Evolutionary conservation across 2,888 invertebrate species (phyloP).

Genomic region (Acanthoscelides obtectus): DNA sequence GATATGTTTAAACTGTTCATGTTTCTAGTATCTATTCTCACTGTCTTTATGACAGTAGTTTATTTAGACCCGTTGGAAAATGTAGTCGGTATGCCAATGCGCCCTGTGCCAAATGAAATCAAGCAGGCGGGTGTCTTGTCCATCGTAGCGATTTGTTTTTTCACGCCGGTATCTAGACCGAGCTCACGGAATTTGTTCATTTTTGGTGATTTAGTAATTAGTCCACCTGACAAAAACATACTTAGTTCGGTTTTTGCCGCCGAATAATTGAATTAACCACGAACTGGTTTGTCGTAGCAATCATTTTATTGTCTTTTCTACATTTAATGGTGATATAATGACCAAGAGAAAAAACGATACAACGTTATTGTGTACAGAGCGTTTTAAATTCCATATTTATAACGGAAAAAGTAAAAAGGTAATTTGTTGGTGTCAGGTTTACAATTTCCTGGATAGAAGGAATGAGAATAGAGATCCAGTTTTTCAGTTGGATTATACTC

Average conservation of each 20-base stretch:
- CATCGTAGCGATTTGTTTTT: slow-evolving; percentile 22
- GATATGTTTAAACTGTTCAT: no score
- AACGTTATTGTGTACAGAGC: neutral
- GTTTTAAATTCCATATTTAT: neutral
- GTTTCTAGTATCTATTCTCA: no score
- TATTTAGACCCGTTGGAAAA: neutral
- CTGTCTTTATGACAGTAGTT: slow-evolving; percentile 26
- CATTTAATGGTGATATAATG: slow-evolving; percentile 21
- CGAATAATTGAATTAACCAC: slow-evolving; percentile 22
- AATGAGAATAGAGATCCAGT: neutral
- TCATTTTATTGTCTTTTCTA: slow-evolving; percentile 4
- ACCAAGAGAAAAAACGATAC: neutral
- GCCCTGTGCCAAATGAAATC: slow-evolving; percentile 31
- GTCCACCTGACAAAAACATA: slow-evolving; percentile 18
- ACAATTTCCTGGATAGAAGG: neutral
- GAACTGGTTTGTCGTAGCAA: slow-evolving; percentile 16
- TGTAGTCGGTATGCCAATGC: neutral
- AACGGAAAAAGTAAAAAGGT: neutral
- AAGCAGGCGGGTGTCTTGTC: slow-evolving; percentile 21
- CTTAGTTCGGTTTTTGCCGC: slow-evolving; percentile 14
- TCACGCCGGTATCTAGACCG: slow-evolving; percentile 25
- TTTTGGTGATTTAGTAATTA: slow-evolving; percentile 24
- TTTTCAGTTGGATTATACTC: slow-evolving; percentile 30
- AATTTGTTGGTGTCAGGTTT: neutral
- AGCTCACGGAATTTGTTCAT: slow-evolving; percentile 33